phyloP scores from a whole-genome alignment of 2,888 invertebrate species.

The Aphodius granarius region DNA sequence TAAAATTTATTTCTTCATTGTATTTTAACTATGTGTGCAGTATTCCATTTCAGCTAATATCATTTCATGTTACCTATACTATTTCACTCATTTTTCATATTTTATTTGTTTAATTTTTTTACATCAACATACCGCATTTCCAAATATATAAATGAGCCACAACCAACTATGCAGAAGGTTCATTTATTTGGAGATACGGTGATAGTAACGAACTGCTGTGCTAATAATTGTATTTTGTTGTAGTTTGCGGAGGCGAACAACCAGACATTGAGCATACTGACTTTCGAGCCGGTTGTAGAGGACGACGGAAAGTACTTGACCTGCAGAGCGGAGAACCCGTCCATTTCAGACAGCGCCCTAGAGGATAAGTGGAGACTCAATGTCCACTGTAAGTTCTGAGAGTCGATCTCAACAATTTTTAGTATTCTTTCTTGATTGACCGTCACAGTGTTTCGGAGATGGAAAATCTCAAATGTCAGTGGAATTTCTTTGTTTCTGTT shows the following conservation, averaged over 20 bases:
- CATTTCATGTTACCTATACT: not conserved
- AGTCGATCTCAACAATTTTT: not conserved
- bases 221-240: slow-evolving; percentile 34
- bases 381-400: slow-evolving; percentile 76
- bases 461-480: too few relatives aligned
- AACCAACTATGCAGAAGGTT: too few relatives aligned
- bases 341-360: slow-evolving; percentile 77
- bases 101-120: too few relatives aligned
- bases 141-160: not conserved
- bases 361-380: slow-evolving; percentile 87
- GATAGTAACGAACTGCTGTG: too few relatives aligned
- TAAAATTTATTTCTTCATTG: not conserved
- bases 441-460: not conserved
- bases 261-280: slow-evolving; percentile 81
- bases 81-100: too few relatives aligned
- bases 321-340: slow-evolving; percentile 86
- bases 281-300: slow-evolving; percentile 79
- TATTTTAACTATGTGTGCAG: not conserved
- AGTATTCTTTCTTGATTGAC: not conserved
- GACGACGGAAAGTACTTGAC: slow-evolving; percentile 89
- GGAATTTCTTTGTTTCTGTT: too few relatives aligned
- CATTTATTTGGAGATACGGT: too few relatives aligned
- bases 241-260: slow-evolving; percentile 83
- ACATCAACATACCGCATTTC: not conserved
- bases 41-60: not conserved